Conservation (phyloP, 1,140 invertebrate genomes). For the Drosophila rufa region DNA sequence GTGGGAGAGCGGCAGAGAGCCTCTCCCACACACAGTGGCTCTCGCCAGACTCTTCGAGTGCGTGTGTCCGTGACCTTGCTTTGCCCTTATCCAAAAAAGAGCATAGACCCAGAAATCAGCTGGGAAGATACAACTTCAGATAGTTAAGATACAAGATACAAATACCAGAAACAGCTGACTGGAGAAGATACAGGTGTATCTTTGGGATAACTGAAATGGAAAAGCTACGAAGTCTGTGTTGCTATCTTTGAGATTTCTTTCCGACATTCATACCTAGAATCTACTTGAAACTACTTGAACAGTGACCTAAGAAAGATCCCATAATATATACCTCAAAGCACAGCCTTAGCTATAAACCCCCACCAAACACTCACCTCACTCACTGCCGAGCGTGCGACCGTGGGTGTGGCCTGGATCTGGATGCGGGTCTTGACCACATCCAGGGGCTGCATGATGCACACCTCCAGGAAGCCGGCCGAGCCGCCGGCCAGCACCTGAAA, state of each 20-base stretch:
- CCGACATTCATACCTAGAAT: no score
- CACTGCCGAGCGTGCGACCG: slow-evolving; percentile 52
- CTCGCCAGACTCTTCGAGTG: slow-evolving; percentile 13
- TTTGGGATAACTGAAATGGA: background rate
- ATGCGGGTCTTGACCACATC: slow-evolving; percentile 96
- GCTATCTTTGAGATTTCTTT: background rate
- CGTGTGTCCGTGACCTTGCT: slow-evolving; percentile 46
- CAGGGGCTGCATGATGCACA: slow-evolving; percentile 97
- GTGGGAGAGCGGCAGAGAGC: background rate
- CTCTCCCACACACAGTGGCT: background rate
- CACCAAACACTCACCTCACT: slow-evolving; percentile 55
- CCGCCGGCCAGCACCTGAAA: slow-evolving; percentile 95
- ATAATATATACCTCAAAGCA: background rate
- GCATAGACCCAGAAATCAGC: slow-evolving; percentile 2
- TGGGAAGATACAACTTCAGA: slow-evolving; percentile 31
- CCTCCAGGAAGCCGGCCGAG: slow-evolving; percentile 96
- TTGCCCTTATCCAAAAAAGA: slow-evolving; percentile 31
- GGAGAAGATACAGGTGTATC: background rate
- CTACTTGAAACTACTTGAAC: no score
- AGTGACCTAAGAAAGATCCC: no score
- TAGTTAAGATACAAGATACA: slow-evolving; percentile 30
- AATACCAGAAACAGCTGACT: background rate
- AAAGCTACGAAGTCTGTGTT: background rate
- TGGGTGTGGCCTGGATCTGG: slow-evolving; percentile 88
- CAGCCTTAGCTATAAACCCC: no score